A percentile compares a stretch with the other conserved stretches of the same genome.
These are phyloP conservation scores for Myotis findleyi DNA, from an alignment of 2,797 vertebrate species.

Conservation along the genomic window DNA sequence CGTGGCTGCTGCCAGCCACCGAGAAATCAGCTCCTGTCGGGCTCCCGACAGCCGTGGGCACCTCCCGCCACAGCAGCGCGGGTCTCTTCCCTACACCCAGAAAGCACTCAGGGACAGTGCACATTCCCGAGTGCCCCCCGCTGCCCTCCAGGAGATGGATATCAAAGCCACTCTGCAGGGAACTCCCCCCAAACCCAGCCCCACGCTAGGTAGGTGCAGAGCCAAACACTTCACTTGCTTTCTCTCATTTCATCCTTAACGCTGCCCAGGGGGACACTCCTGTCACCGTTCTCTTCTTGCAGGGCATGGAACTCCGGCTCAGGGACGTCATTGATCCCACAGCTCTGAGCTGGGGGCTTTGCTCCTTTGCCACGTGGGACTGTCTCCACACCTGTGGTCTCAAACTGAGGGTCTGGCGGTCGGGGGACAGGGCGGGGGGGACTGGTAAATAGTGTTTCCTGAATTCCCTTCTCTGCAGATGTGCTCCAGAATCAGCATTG, in stretches of 20 bases:
- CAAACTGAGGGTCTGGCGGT: fast-evolving
- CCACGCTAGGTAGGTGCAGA: background rate
- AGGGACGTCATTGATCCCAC: background rate
- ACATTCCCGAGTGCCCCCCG: background rate
- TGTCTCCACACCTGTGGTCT: background rate
- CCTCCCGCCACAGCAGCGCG: background rate
- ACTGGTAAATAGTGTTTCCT: background rate
- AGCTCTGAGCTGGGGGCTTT: background rate
- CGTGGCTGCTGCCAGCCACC: background rate
- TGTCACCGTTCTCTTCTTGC: background rate
- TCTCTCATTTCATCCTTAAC: background rate
- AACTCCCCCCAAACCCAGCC: background rate
- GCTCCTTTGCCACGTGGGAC: background rate
- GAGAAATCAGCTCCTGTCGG: background rate
- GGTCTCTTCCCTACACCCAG: background rate
- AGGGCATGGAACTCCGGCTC: background rate
- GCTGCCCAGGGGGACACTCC: background rate
- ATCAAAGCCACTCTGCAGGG: background rate
- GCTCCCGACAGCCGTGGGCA: background rate
- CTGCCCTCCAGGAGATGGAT: background rate
- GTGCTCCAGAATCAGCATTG: background rate
- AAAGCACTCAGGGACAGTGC: background rate
- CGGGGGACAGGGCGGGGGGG: too few species aligned
- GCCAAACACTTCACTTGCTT: background rate
- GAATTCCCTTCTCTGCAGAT: background rate